Evolutionary conservation across 1,140 invertebrate genomes (phyloP), one percentile per base, ranked within the genome.

Genomic region (Neomicropteryx cornuta): DNA sequence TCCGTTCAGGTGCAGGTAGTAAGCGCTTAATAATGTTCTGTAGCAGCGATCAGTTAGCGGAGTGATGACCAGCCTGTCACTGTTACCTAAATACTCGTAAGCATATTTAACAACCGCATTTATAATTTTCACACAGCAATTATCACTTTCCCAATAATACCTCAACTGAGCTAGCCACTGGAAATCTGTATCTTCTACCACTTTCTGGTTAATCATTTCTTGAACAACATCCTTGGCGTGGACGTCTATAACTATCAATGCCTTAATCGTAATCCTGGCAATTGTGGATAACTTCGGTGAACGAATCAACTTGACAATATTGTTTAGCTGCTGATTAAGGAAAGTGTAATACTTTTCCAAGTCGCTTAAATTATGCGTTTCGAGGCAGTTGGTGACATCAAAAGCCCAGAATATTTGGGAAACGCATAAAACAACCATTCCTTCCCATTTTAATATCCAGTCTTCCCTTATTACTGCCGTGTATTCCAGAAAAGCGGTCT

Each of bases 1-100:
- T 31, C 87, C 87, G 17, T 81, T 82, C 42, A 87, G 56, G 58
- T 87, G 79, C 38, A 86, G 62, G 54, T 85, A 81, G 13, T 86
- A 64, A 14, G 84, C 85, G 19, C 83, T 83, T 78, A 87, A 84
- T 8, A 87, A 52, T 46, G 83, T 86, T 0, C 86, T 56, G 56
- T 90, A 79, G 52, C 84, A 88, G 31, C 80, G 78, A 60, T 91
- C 83, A 1, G 83, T 86, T 6, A 89, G 53, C 1, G 81, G 79
- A 5, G 81, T 85, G 18, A 84, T 79, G 1, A 84, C 84, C 3
- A 88, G 62, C 40, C 83, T 72, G 23, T 73, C 71, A 35, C 72
- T 71, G 41, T 83, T 83, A 11, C 84, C 84, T 5, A 88, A 60
- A 56, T 92, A 93, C 57, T 93, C 88, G 51, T 89, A 91, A 14